phyloP scores from a whole-genome alignment of 2,888 invertebrate species.

The Parthenolecanium corni region DNA sequence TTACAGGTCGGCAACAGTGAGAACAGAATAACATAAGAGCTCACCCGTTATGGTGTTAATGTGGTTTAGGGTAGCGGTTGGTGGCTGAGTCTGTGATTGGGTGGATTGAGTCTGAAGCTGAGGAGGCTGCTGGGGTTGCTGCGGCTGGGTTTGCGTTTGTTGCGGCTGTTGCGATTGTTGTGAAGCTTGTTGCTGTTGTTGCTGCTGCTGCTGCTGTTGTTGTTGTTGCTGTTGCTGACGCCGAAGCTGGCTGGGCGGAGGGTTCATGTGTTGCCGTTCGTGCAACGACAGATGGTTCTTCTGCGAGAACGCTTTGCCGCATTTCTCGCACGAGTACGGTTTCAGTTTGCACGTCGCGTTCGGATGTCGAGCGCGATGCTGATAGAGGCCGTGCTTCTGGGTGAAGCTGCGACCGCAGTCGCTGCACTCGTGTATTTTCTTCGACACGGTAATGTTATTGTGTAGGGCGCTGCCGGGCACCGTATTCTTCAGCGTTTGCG shows the following conservation, averaged over 20 bases:
- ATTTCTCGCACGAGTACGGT: constrained; percentile 66
- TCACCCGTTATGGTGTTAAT: constrained; percentile 13
- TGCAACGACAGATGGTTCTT: constrained; percentile 72
- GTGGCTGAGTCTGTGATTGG: background rate
- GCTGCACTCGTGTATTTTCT: constrained; percentile 65
- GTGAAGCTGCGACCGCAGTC: constrained; percentile 73
- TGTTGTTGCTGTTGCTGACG: constrained; percentile 18
- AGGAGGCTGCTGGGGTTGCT: background rate
- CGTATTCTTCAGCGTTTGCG: constrained; percentile 55
- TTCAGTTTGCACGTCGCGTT: constrained; percentile 68
- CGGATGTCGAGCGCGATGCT: constrained; percentile 61
- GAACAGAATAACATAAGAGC: background rate
- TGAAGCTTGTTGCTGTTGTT: constrained; percentile 11
- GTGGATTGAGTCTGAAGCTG: background rate
- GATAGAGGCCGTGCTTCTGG: constrained; percentile 67
- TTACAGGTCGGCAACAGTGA: background rate
- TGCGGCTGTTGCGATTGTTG: constrained; percentile 8
- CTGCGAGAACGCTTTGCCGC: constrained; percentile 75
- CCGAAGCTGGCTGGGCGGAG: constrained; percentile 34
- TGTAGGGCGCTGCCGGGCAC: constrained; percentile 32
- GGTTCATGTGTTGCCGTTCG: constrained; percentile 66
- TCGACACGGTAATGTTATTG: constrained; percentile 38
- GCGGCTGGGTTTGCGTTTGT: constrained; percentile 4
- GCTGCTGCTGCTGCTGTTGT: constrained; percentile 22
- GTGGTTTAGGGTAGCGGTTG: constrained; percentile 15